Conservation (phyloP, 2,113 vertebrate genomes). For the Vicugna pacos region DNA sequence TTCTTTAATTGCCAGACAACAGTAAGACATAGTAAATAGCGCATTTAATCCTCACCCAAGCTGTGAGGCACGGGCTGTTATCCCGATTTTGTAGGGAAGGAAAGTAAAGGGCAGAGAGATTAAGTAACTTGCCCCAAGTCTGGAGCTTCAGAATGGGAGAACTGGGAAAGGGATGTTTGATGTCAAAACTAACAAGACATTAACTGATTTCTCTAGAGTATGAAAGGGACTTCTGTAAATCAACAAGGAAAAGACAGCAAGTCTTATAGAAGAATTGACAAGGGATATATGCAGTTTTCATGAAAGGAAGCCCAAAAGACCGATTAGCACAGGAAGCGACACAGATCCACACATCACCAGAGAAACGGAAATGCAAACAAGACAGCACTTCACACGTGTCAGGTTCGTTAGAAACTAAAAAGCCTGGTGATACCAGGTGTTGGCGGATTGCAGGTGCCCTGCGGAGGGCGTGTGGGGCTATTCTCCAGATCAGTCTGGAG, state of each 20-base stretch:
- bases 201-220: not conserved
- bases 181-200: not conserved
- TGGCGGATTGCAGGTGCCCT: not conserved
- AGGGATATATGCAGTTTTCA: not conserved
- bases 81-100: not conserved
- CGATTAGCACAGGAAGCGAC: not conserved
- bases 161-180: not conserved
- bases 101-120: not conserved
- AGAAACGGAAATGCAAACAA: not conserved
- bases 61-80: rapidly evolving
- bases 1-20: not conserved
- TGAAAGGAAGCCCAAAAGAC: not conserved
- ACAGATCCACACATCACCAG: not conserved
- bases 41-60: not conserved
- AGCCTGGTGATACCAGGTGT: not conserved
- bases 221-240: not conserved
- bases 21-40: not conserved
- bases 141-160: not conserved
- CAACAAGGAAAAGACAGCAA: not conserved
- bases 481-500: not conserved
- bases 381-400: not conserved
- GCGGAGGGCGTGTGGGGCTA: not conserved
- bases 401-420: not conserved
- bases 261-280: not conserved
- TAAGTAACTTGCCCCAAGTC: not conserved